Evolutionary conservation across 2,888 invertebrate genomes (phyloP), one percentile per base, ranked within the genome.

Genomic region (Drosophila atripex): DNA sequence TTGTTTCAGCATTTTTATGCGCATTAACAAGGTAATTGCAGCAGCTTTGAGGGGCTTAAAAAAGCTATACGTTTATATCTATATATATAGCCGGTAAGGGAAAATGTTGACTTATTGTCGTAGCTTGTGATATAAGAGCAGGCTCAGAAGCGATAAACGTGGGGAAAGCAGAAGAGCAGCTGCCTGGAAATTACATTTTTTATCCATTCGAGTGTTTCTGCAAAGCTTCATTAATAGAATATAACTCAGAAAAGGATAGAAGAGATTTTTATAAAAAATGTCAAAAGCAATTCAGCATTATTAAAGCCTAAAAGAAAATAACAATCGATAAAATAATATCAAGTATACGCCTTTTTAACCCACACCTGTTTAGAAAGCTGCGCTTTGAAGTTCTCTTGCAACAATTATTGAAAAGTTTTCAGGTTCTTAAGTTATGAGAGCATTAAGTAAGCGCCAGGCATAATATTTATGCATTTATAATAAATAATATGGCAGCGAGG

Each of bases 401-500:
- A 65, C 64, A 73, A 66, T 75, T 77, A 84, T 86, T 84, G 82
- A 69, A 75, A 77, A 73, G 58, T 73, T 68, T 65, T 66, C 54
- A 41, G 32, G 38, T 12, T 52, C 46, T 38, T 58, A 71, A 85
- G 85, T 71, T 87, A 73, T 73, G 72, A 60, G 66, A 84, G 83
- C 74, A 87, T 82, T 87, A 82, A 87, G 88, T 82, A 86, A 87
- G 86, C 83, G 86, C 58, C 79, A 60, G 72, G 83, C 76, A 76
- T 71, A 78, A 76, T 82, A 75, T 87, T 87, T 80, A 85, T 87
- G 88, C 86, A 85, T 82, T 78, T 80, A 85, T 85, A 82, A 87
- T 80, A 76, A 73, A 79, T 75, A 86, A 83, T 80, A 78, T 75
- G 75, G 68, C 73, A 59, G 51, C 18, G 14, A 78, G 72, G 75